Base-by-base conservation (phyloP, 2,797 vertebrate genomes). In the Xyrichtys novacula region DNA sequence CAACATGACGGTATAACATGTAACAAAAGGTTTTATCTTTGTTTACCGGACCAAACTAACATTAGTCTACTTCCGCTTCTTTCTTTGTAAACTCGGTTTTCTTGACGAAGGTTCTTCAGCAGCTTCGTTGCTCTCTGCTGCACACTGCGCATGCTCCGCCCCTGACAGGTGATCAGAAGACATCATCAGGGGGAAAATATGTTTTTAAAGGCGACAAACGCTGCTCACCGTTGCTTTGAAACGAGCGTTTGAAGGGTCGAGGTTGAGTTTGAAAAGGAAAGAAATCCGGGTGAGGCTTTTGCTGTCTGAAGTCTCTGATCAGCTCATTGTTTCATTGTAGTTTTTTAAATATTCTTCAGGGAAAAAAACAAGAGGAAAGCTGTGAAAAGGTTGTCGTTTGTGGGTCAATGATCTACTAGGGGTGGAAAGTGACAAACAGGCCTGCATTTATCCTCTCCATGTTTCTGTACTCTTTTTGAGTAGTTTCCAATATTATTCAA, bases 111-210 rank as follows among this genome's bases (percentile, higher is more conserved):
- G 5, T 58, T 48, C 62, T 71, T 38, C 46, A 59, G 2, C 65
- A 77, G 80, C 65, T 28, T 69, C 71, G 58, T 47, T 40, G 38
- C 40, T 34, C 14, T 55, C 40, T 61, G 44, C 75, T 31, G 54
- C 40, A 63, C 81, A 85, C 46, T 62, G 95, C 95, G 96, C 96
- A 94, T 95, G 96, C 85, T 75, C 95, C 26, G 23, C 52, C 59
- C 67, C 65, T 65, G 81, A 88, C 94, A 92, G 93, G 94, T 90
- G 91, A 93, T 92, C 91, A 80, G 74, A 59, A 85, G 78, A 80
- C 89, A 85, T 87, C 89, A 79, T 71, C 42, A 60, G 75, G 78
- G 78, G 74, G 71, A 61, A 84, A 83, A 85, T 47, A 28, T 78
- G 74, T 63, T 88, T 81, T 94, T 93, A 94, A 94, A 94, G 93